These are phyloP conservation scores for Betta splendens DNA, from an alignment of 2,797 vertebrate genomes.

Conservation along the genomic window DNA sequence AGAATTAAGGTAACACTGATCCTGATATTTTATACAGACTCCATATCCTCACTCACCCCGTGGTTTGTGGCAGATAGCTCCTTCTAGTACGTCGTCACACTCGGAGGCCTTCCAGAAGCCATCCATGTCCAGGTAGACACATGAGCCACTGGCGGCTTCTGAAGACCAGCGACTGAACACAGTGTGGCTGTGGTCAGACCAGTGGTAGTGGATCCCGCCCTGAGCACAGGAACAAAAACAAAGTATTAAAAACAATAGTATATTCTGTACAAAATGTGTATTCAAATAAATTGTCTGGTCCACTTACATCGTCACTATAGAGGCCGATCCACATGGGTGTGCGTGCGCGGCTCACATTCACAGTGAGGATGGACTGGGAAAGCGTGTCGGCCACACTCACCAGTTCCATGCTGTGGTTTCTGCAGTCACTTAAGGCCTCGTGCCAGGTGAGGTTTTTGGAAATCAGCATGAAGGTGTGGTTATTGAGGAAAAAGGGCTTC, in stretches of 20 bases:
- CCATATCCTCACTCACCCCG: conserved; percentile 76
- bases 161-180: conserved; percentile 90
- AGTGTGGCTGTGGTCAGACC: conserved; percentile 89
- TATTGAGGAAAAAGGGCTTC: conserved; percentile 69
- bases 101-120: conserved; percentile 92
- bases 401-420: conserved; percentile 80
- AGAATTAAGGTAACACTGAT: too few relatives aligned
- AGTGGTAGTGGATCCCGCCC: conserved; percentile 89
- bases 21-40: too few relatives aligned
- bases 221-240: conserved; percentile 47
- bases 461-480: conserved; percentile 86
- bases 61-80: conserved; percentile 89
- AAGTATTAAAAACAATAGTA: neutral
- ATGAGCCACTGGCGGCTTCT: conserved; percentile 80
- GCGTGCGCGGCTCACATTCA: conserved; percentile 72
- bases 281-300: neutral
- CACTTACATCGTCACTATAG: conserved; percentile 86
- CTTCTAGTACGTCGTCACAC: conserved; percentile 83
- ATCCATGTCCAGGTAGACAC: conserved; percentile 89
- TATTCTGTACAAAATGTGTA: too few relatives aligned
- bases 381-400: conserved; percentile 88
- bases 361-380: conserved; percentile 86
- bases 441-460: conserved; percentile 88
- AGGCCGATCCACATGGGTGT: conserved; percentile 92
- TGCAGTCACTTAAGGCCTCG: conserved; percentile 83